phyloP scores from a whole-genome alignment of 2,888 invertebrate species.

The Aspidiotus rigidus region DNA sequence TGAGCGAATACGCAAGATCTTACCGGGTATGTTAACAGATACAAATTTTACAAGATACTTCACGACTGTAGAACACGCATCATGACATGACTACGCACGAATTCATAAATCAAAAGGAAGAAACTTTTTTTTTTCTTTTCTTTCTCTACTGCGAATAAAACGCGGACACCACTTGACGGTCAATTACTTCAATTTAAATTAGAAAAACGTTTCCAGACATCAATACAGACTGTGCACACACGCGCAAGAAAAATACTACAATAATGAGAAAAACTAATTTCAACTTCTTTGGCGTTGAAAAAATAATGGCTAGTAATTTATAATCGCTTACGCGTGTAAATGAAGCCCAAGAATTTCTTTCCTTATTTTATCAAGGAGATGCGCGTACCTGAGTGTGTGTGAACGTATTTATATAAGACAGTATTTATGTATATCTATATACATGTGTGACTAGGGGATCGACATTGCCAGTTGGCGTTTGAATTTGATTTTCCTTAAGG shows the following conservation, averaged over 20 bases:
- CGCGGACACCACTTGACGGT: neutral
- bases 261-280: neutral
- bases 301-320: slow-evolving; percentile 6
- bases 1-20: too few relatives aligned
- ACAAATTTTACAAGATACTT: too few relatives aligned
- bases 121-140: neutral
- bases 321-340: neutral
- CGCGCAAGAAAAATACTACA: neutral
- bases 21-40: too few relatives aligned
- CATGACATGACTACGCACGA: too few relatives aligned
- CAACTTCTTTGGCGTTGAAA: neutral
- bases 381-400: neutral
- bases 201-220: neutral
- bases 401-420: slow-evolving; percentile 1
- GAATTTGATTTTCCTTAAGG: too few relatives aligned
- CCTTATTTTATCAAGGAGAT: neutral
- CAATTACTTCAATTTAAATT: slow-evolving; percentile 2
- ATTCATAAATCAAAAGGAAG: neutral
- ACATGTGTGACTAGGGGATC: neutral
- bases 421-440: neutral
- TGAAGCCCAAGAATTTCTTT: neutral
- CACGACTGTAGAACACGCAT: too few relatives aligned
- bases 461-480: too few relatives aligned
- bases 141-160: neutral
- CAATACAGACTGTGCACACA: neutral